Conservation (phyloP, 2,888 invertebrate species). For the Epinotia ramella region DNA sequence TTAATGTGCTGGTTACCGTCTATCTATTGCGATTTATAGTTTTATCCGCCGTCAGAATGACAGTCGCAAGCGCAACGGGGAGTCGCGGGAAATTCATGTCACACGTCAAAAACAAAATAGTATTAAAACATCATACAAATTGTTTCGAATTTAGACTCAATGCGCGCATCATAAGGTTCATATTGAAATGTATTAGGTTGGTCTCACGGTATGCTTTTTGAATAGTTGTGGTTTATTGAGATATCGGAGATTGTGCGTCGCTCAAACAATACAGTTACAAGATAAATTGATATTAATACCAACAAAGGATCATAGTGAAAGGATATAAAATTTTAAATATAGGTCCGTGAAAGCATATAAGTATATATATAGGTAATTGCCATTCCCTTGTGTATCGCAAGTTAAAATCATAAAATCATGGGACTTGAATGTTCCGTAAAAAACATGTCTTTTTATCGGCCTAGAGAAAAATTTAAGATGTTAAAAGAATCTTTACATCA, state of each 20-base stretch:
- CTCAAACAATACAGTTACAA: constrained; percentile 10
- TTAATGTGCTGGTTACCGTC: neutral
- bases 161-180: constrained; percentile 5
- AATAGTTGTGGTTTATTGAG: constrained; percentile 20
- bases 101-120: constrained; percentile 45
- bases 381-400: too few species aligned
- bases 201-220: neutral
- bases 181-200: neutral
- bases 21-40: constrained; percentile 51
- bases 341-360: neutral
- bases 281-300: neutral
- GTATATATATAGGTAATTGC: too few species aligned
- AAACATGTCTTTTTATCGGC: too few species aligned
- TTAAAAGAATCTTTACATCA: too few species aligned
- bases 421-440: too few species aligned
- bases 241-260: constrained; percentile 20
- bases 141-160: constrained; percentile 8
- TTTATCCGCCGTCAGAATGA: constrained; percentile 56
- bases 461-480: too few species aligned
- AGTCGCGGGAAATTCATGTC: constrained; percentile 52
- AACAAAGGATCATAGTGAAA: neutral
- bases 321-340: neutral
- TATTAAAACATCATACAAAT: constrained; percentile 26
- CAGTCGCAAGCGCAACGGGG: constrained; percentile 57
- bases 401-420: too few species aligned